Conservation (phyloP, 2,888 invertebrate genomes). For the Pseudococcus viburni region DNA sequence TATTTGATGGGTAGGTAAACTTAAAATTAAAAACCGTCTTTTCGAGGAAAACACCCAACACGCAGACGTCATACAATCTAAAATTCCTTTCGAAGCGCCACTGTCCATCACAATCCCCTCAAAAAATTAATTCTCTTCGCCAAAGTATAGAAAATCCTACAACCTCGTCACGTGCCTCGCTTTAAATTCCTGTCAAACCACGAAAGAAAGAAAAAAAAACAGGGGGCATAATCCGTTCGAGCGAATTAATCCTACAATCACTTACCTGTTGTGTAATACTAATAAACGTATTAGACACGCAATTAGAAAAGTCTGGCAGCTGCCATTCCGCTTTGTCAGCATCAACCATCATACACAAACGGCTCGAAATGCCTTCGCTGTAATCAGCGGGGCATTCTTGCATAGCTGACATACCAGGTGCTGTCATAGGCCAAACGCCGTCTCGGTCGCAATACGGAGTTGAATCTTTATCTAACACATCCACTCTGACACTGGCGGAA, state of each 20-base stretch:
- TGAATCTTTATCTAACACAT: slow-evolving; percentile 77
- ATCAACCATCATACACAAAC: slow-evolving; percentile 77
- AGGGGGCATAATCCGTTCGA: too few species aligned
- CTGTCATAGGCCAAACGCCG: slow-evolving; percentile 66
- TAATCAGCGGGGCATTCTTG: slow-evolving; percentile 68
- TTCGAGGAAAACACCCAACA: too few species aligned
- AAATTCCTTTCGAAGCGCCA: too few species aligned
- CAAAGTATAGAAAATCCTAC: too few species aligned
- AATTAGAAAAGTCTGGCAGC: slow-evolving; percentile 82
- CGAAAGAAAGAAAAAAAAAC: too few species aligned
- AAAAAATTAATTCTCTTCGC: too few species aligned
- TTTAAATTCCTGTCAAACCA: too few species aligned
- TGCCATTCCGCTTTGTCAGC: slow-evolving; percentile 81
- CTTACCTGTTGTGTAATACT: slow-evolving; percentile 75
- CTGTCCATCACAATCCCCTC: too few species aligned
- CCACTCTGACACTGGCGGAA: slow-evolving; percentile 75
- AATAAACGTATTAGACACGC: slow-evolving; percentile 76
- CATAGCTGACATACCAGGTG: slow-evolving; percentile 66
- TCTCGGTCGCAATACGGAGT: slow-evolving; percentile 76
- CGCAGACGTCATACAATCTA: too few species aligned
- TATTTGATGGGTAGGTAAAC: too few species aligned
- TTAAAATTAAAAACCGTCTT: too few species aligned
- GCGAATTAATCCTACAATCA: slow-evolving; percentile 57
- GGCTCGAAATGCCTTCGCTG: slow-evolving; percentile 72
- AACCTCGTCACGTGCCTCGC: too few species aligned